Percentiles rank a stretch among this genome's conserved stretches.
phyloP scores from a whole-genome alignment of 23 tunicate species.

The Ciona savignyi region DNA sequence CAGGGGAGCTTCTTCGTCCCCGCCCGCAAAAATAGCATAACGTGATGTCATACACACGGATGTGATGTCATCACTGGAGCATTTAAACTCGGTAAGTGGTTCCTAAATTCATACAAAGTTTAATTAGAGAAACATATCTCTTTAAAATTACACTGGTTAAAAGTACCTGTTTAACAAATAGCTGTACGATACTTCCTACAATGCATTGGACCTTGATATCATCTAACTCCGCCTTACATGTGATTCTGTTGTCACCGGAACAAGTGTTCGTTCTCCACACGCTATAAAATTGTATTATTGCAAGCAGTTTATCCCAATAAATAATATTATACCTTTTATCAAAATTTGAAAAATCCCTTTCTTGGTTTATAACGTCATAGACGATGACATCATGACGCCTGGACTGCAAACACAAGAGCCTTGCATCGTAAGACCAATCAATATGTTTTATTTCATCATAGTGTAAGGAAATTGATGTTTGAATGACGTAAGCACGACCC shows the following conservation, averaged over 20 bases:
- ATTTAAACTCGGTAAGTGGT: background rate
- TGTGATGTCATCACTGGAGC: background rate
- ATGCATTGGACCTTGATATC: background rate
- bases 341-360: too few relatives aligned
- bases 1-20: background rate
- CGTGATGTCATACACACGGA: background rate
- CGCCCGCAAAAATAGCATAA: background rate
- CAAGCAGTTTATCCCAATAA: too few relatives aligned
- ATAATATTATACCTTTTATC: too few relatives aligned
- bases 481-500: slow-evolving; percentile 13
- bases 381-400: background rate
- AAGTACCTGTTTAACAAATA: background rate
- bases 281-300: too few relatives aligned
- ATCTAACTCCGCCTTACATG: background rate
- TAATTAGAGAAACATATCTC: too few relatives aligned
- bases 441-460: background rate
- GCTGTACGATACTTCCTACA: background rate
- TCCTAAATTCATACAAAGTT: too few relatives aligned
- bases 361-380: background rate
- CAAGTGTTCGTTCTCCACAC: background rate
- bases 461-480: background rate
- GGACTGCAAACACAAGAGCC: background rate
- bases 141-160: too few relatives aligned
- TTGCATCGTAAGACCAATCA: background rate
- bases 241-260: background rate